Evolutionary conservation across 2,888 invertebrate species (phyloP).

Genomic region (Mermis nigrescens): DNA sequence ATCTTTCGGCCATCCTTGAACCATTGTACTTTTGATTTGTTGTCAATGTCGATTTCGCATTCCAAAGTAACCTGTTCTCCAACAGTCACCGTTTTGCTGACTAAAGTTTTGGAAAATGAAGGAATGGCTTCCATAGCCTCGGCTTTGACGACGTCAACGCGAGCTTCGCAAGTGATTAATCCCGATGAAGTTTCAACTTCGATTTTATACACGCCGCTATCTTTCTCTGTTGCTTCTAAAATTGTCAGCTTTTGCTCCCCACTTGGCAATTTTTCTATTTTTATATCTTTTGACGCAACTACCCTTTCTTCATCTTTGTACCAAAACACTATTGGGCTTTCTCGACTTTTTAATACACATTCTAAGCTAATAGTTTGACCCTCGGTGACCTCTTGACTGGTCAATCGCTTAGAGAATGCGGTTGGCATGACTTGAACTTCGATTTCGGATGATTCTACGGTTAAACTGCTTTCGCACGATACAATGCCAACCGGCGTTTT

Average conservation of each 20-base stretch:
- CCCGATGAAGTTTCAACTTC: constrained; percentile 39
- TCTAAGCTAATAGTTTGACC: constrained; percentile 17
- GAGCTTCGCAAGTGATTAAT: constrained; percentile 38
- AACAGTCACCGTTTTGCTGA: constrained; percentile 19
- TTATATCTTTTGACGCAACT: constrained; percentile 71
- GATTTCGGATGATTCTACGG: no score
- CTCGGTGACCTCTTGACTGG: constrained; percentile 19
- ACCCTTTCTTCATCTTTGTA: constrained; percentile 64
- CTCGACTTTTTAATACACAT: constrained; percentile 22
- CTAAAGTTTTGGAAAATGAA: constrained; percentile 16
- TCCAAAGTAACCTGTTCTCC: constrained; percentile 18
- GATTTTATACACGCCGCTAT: constrained; percentile 26
- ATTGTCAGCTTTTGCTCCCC: constrained; percentile 2
- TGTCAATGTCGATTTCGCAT: constrained; percentile 22
- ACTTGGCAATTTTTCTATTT: constrained; percentile 39
- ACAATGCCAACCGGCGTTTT: no score
- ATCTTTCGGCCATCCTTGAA: constrained; percentile 22
- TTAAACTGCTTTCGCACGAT: no score
- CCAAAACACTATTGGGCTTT: constrained; percentile 24
- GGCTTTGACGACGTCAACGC: constrained; percentile 33
- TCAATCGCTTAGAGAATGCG: constrained; percentile 16
- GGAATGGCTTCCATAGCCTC: constrained; percentile 18
- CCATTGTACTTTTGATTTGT: constrained; percentile 19
- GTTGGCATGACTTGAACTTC: constrained; percentile 15
- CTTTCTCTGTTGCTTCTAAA: constrained; percentile 4